Percentiles rank a stretch among this genome's conserved stretches.
Evolutionary conservation across 2,888 invertebrate genomes (phyloP).

Genomic region (Morpho deidamia): DNA sequence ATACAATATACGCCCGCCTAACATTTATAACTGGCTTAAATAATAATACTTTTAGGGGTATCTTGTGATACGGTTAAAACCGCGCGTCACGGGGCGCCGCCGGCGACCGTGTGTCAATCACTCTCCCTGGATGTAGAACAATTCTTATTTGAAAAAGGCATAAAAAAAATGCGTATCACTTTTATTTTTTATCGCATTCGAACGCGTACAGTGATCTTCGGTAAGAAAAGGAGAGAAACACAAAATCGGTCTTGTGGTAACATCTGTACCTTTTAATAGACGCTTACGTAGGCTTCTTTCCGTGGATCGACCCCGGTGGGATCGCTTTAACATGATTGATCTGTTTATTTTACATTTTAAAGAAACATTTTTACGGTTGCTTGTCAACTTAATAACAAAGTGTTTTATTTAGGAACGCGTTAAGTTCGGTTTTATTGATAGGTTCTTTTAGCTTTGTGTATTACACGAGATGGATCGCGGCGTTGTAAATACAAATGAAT

Average conservation of each 20-base stretch:
- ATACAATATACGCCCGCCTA: too few relatives aligned
- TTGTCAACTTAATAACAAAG: constrained; percentile 79
- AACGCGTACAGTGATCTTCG: constrained; percentile 28
- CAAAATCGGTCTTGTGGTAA: constrained; percentile 68
- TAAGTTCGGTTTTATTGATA: constrained; percentile 76
- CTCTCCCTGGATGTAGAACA: constrained; percentile 71
- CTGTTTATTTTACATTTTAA: constrained; percentile 79
- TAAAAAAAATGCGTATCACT: constrained; percentile 67
- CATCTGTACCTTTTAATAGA: constrained; percentile 77
- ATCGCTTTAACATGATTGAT: constrained; percentile 78
- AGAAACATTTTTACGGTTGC: constrained; percentile 78
- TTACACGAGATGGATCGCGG: constrained; percentile 46
- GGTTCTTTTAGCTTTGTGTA: constrained; percentile 70
- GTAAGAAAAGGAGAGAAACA: constrained; percentile 49
- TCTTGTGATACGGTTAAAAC: constrained; percentile 70
- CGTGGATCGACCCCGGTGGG: constrained; percentile 76
- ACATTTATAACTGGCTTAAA: too few relatives aligned
- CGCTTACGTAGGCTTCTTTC: constrained; percentile 77
- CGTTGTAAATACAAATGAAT: constrained; percentile 38
- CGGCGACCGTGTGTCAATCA: constrained; percentile 76
- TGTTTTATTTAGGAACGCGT: constrained; percentile 74
- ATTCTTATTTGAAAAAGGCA: constrained; percentile 73
- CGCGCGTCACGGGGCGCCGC: constrained; percentile 63
- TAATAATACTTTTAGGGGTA: constrained; percentile 69
- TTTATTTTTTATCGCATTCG: constrained; percentile 58